Evolutionary conservation across 2,113 vertebrate genomes (phyloP).

Genomic region (Oceanites oceanicus): DNA sequence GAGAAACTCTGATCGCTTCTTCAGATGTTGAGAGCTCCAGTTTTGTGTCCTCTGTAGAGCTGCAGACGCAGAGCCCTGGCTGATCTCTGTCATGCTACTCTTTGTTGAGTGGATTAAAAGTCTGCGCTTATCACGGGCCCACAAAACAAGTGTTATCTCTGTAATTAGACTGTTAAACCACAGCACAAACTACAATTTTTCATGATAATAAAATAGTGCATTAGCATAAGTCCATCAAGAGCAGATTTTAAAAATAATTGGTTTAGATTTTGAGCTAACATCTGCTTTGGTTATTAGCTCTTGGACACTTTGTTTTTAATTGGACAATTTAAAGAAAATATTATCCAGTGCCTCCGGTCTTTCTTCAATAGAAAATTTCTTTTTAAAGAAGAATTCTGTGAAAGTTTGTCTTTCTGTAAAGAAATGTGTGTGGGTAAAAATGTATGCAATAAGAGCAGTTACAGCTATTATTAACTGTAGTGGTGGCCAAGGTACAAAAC

Average conservation of each 20-base stretch:
- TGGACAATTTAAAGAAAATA: conserved; percentile 15
- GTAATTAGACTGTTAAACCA: conserved; percentile 29
- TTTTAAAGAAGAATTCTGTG: background rate
- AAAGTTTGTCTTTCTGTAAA: background rate
- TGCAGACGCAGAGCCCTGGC: background rate
- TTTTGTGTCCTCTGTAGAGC: background rate
- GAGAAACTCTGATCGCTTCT: background rate
- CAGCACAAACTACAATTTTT: background rate
- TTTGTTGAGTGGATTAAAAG: conserved; percentile 4
- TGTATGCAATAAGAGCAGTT: background rate
- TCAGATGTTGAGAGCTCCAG: background rate
- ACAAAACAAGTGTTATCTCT: conserved; percentile 37
- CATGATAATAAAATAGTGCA: conserved; percentile 3
- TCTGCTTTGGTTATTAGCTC: conserved; percentile 42
- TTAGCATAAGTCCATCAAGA: conserved; percentile 51
- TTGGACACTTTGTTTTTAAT: conserved; percentile 39
- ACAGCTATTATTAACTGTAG: background rate
- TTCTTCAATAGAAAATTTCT: background rate
- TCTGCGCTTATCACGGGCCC: background rate
- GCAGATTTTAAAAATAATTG: conserved; percentile 51
- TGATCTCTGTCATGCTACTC: background rate
- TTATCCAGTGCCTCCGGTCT: background rate
- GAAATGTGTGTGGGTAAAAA: background rate
- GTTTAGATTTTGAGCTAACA: conserved; percentile 32
- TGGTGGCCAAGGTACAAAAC: background rate